These are phyloP conservation scores for Synergus umbraculus DNA, from an alignment of 2,888 invertebrate genomes.

Conservation along the genomic window DNA sequence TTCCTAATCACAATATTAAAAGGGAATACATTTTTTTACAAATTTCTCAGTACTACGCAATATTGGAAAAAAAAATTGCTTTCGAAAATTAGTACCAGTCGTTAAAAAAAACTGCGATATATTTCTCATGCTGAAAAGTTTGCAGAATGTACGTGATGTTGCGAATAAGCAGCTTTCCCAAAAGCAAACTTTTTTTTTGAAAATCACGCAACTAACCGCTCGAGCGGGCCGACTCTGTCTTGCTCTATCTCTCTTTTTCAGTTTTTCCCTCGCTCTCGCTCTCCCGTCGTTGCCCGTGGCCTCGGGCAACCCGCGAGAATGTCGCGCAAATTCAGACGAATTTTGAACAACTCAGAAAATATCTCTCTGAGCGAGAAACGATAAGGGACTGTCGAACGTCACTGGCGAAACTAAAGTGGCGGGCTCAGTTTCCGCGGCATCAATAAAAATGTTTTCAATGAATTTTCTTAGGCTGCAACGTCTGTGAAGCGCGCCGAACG, in stretches of 20 bases:
- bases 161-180: constrained; percentile 25
- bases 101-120: too few relatives aligned
- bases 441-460: constrained; percentile 71
- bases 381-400: background rate
- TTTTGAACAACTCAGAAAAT: background rate
- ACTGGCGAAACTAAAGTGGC: background rate
- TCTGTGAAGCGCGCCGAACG: constrained; percentile 64
- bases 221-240: background rate
- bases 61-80: too few relatives aligned
- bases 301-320: constrained; percentile 43
- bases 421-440: constrained; percentile 37
- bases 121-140: too few relatives aligned
- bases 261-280: constrained; percentile 10
- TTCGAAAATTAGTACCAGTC: too few relatives aligned
- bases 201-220: constrained; percentile 2
- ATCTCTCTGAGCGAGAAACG: background rate
- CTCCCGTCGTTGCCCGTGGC: constrained; percentile 8
- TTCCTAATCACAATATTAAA: too few relatives aligned
- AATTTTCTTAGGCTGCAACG: constrained; percentile 72
- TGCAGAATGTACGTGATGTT: background rate
- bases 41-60: too few relatives aligned
- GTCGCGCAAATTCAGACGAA: constrained; percentile 4
- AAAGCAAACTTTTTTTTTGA: constrained; percentile 6
- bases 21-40: too few relatives aligned
- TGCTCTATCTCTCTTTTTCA: constrained; percentile 21